Evolutionary conservation across 2,113 vertebrate genomes (phyloP), one percentile per base, ranked within the genome.

Genomic region (Vimba vimba): DNA sequence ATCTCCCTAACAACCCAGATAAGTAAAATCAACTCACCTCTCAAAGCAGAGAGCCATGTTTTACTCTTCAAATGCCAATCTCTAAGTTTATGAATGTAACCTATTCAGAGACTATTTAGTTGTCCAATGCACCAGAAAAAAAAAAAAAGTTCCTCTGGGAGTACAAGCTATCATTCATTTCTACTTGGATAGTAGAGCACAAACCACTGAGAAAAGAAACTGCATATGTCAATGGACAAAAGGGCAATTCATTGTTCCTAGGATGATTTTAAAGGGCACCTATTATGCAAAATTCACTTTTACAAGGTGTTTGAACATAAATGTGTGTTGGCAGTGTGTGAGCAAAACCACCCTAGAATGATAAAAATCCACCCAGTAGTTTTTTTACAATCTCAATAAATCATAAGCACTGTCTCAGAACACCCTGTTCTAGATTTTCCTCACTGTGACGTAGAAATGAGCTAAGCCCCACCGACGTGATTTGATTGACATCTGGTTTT

Each of bases 31-130:
- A 86, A 85, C 59, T 71, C 21, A 62, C 39, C 52, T 13, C 21
- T 33, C 30, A 52, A 25, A 59, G 83, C 45, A 74, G 52, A 62
- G 15, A 21, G 47, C 47, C 55, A 52, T 79, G 25, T 19, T 43
- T 83, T 79, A 83, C 66, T 79, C 83, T 68, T 45, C 75, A 84
- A 80, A 88, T 86, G 57, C 33, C 80, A 83, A 27, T 60, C 66
- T 68, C 33, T 50, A 47, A 27, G 25, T 23, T 81, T 80, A 84
- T 71, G 55, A 83, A 64, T n/a, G 66, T 71, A 77, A 86, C 30
- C 83, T 83, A 86, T 79, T 75, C 45, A 88, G 69, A 76, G 11
- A 75, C 62, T 66, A 30, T 30, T 64, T n/a, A 15, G 2, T 27
- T 66, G 33, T 66, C 62, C 62, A 66, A 6, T 66, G 12, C 25